A percentile compares a stretch with the other conserved stretches of the same genome.
Evolutionary conservation across 2,888 invertebrate species (phyloP).

Genomic region (Antheraea assamensis): DNA sequence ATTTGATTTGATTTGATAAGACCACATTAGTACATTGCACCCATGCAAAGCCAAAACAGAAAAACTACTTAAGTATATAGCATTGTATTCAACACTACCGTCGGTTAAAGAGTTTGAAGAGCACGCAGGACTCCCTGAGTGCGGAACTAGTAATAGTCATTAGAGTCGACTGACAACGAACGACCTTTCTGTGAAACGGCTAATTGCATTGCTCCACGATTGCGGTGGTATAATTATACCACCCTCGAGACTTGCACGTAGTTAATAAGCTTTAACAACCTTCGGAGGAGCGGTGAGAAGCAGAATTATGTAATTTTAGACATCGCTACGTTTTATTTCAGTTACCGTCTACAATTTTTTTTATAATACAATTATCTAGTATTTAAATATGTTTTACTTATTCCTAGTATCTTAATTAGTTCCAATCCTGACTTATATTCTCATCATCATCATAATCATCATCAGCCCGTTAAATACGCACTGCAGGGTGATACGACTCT

Average conservation of each 20-base stretch:
- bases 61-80: background rate
- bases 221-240: constrained; percentile 52
- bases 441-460: no score
- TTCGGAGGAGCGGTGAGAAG: constrained; percentile 9
- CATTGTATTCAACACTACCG: background rate
- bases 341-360: background rate
- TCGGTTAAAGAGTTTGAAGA: background rate
- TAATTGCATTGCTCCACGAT: constrained; percentile 51
- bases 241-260: constrained; percentile 32
- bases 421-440: no score
- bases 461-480: no score
- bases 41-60: no score
- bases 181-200: constrained; percentile 40
- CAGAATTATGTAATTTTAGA: constrained; percentile 1
- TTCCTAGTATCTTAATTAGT: no score
- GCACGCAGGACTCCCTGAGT: background rate
- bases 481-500: no score
- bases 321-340: background rate
- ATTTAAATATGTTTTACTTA: no score
- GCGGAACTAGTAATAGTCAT: background rate
- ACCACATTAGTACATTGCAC: no score
- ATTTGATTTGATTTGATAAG: no score
- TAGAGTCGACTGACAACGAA: constrained; percentile 2
- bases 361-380: no score
- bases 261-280: constrained; percentile 42